Percentiles rank a stretch among this genome's conserved stretches.
These are phyloP conservation scores for Drosophila hydei DNA, from an alignment of 1,140 invertebrate genomes.

Conservation along the genomic window DNA sequence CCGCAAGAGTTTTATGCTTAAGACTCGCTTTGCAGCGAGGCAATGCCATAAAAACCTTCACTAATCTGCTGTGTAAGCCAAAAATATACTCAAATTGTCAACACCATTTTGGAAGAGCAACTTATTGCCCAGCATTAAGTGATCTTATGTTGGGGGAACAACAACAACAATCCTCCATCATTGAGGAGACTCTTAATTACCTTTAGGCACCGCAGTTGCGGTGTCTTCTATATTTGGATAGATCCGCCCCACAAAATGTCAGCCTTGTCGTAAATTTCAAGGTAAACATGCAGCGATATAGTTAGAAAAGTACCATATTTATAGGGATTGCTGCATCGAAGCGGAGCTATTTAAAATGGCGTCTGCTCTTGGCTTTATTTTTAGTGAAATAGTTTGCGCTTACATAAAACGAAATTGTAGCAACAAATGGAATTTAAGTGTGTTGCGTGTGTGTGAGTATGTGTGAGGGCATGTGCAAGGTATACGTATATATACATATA, in stretches of 20 bases:
- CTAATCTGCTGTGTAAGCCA: slow-evolving; percentile 40
- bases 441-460: slow-evolving; percentile 26
- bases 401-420: slow-evolving; percentile 65
- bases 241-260: slow-evolving; percentile 35
- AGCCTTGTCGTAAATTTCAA: slow-evolving; percentile 72
- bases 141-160: slow-evolving; percentile 33
- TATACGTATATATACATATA: not conserved
- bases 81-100: slow-evolving; percentile 48
- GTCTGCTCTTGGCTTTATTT: slow-evolving; percentile 22
- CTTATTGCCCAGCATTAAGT: slow-evolving; percentile 45
- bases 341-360: slow-evolving; percentile 60
- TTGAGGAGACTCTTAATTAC: not conserved
- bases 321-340: slow-evolving; percentile 15
- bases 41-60: slow-evolving; percentile 11
- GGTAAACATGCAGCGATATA: slow-evolving; percentile 35
- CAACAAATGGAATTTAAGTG: slow-evolving; percentile 71
- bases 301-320: slow-evolving; percentile 9
- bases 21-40: not conserved
- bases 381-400: slow-evolving; percentile 53
- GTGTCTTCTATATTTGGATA: slow-evolving; percentile 42
- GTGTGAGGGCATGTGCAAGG: slow-evolving; percentile 22
- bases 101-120: slow-evolving; percentile 58
- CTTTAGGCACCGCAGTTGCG: slow-evolving; percentile 14
- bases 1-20: slow-evolving; percentile 2
- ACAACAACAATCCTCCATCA: slow-evolving; percentile 10